Base-by-base conservation (phyloP, 1,140 invertebrate species). In the Acromyrmex echinatior region DNA sequence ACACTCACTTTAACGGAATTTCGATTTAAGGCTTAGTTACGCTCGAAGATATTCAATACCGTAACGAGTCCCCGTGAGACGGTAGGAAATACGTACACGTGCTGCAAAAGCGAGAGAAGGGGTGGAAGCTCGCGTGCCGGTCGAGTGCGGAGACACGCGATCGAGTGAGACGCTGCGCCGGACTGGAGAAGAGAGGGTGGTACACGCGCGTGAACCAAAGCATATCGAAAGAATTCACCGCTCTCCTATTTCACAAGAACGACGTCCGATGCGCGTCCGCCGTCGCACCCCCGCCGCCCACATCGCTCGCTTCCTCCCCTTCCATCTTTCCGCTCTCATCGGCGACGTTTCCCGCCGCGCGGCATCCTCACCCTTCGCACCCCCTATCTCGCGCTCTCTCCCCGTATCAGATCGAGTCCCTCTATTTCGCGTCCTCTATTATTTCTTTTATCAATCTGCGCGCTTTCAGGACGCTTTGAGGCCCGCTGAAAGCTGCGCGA, bases 381-480 rank as follows among this genome's bases (percentile, higher is more conserved):
- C 86, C 62, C 66, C 71, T 66, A 76, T 88, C 70, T 65, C 63
- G 62, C 77, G 71, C 78, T 74, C 88, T 88, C 73, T 89, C 77
- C 71, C 66, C 89, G 62, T 94, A 95, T 95, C 93, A 94, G 93
- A 94, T 94, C 93, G 92, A 93, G 92, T 93, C 92, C 93, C 93
- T 93, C 93, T 93, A 95, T 95, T 95, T 93, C 93, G 92, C 93
- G 92, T 94, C 93, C 93, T 93, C 94, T 92, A 95, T 95, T 95
- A 95, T 95, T 95, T 95, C 94, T 95, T 95, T 95, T 95, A 95
- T 95, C 95, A 95, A 95, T 95, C 94, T 92, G 91, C 89, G 88
- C 91, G 91, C 91, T 92, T 92, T 92, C 91, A 92, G 87, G 90
- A 81, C 85, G 90, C 91, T 92, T 92, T 92, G 90, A 93, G 90